These are phyloP conservation scores for Leptinotarsa haldemani DNA, from an alignment of 2,888 invertebrate genomes.

Conservation along the genomic window DNA sequence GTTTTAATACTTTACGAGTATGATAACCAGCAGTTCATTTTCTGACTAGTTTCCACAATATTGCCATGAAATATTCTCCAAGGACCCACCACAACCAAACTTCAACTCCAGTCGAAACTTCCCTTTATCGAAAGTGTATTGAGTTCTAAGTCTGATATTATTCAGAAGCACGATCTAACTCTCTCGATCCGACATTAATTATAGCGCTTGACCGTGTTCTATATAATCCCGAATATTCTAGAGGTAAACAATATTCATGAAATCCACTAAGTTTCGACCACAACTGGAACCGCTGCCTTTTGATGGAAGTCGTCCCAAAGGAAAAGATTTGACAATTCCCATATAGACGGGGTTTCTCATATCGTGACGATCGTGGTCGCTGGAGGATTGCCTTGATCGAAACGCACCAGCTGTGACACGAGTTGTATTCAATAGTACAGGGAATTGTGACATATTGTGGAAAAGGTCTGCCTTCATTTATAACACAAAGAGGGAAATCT, in stretches of 20 bases:
- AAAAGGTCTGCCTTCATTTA: no score
- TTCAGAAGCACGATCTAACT: background rate
- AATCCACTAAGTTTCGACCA: background rate
- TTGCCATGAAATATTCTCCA: background rate
- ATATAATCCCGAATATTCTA: background rate
- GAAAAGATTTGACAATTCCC: background rate
- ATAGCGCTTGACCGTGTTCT: background rate
- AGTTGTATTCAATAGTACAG: background rate
- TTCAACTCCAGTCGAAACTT: background rate
- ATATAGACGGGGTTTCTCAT: background rate
- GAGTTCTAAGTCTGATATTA: background rate
- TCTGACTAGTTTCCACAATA: background rate
- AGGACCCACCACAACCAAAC: background rate
- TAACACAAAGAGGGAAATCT: no score
- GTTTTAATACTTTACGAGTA: no score
- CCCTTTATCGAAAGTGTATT: background rate
- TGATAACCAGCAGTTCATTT: background rate
- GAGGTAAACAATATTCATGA: background rate
- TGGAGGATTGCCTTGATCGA: background rate
- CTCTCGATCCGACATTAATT: background rate
- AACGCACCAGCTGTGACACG: constrained; percentile 5
- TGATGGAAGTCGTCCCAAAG: background rate
- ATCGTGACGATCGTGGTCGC: background rate
- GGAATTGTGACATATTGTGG: no score
- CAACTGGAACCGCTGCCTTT: background rate